These are phyloP conservation scores for Pseudanteris insignis DNA, from an alignment of 2,888 invertebrate species.

Conservation along the genomic window DNA sequence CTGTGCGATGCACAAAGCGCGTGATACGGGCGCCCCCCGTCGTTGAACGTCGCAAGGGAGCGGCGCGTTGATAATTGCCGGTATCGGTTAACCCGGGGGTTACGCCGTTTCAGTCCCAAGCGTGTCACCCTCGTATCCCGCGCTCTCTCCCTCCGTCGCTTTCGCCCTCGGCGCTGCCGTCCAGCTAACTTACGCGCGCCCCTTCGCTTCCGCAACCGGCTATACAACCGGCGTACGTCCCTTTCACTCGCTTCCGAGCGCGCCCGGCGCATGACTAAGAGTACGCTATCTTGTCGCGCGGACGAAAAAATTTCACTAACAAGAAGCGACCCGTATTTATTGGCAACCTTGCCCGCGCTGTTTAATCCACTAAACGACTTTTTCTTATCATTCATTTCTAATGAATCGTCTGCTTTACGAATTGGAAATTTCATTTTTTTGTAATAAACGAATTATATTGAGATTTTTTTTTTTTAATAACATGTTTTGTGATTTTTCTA, in stretches of 20 bases:
- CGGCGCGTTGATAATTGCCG: conserved; percentile 66
- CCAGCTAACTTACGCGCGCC: conserved; percentile 61
- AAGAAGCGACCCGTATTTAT: no score
- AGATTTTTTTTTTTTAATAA: no score
- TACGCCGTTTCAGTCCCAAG: conserved; percentile 43
- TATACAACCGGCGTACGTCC: conserved; percentile 47
- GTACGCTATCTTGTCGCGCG: conserved; percentile 51
- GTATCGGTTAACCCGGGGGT: conserved; percentile 64
- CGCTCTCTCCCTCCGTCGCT: conserved; percentile 49
- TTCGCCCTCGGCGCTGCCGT: conserved; percentile 54
- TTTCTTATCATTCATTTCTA: no score
- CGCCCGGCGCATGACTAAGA: no score
- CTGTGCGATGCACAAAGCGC: conserved; percentile 42
- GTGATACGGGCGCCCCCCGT: conserved; percentile 41
- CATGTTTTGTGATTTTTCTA: no score
- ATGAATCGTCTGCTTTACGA: no score
- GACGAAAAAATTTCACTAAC: conserved; percentile 33
- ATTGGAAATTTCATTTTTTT: no score
- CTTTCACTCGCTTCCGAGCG: conserved; percentile 49
- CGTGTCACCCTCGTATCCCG: conserved; percentile 47
- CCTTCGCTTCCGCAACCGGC: conserved; percentile 62
- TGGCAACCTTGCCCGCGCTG: no score
- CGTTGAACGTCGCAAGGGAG: no score
- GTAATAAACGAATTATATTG: no score
- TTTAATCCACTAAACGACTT: no score